phyloP scores from a whole-genome alignment of 2,888 invertebrate species.

The Byasa hedistus region DNA sequence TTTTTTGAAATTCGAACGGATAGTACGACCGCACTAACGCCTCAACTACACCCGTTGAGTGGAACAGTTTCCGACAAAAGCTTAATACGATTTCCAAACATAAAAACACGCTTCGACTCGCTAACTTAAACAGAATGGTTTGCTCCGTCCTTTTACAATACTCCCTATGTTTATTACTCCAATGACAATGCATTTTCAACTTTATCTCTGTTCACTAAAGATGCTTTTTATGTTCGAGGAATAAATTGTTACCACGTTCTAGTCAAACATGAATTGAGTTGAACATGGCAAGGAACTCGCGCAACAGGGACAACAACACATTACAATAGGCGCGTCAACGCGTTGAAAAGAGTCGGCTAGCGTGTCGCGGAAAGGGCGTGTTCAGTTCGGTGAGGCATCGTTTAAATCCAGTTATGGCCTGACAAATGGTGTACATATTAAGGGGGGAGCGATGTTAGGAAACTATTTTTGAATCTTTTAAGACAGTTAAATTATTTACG shows the following conservation, averaged over 20 bases:
- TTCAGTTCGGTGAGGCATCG: slow-evolving; percentile 65
- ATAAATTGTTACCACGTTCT: slow-evolving; percentile 55
- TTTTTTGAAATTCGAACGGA: slow-evolving; percentile 63
- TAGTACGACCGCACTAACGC: slow-evolving; percentile 77
- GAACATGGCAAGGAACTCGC: slow-evolving; percentile 59
- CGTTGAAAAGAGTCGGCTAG: slow-evolving; percentile 48
- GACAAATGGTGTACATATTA: slow-evolving; percentile 80
- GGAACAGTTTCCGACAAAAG: slow-evolving; percentile 80
- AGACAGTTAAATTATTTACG: slow-evolving; percentile 80
- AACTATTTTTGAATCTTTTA: slow-evolving; percentile 81
- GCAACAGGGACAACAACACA: slow-evolving; percentile 52
- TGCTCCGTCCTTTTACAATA: slow-evolving; percentile 68
- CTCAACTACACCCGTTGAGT: slow-evolving; percentile 78
- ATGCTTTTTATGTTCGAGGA: slow-evolving; percentile 35
- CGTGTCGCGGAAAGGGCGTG: slow-evolving; percentile 60
- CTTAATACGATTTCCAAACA: slow-evolving; percentile 80
- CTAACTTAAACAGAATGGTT: slow-evolving; percentile 75
- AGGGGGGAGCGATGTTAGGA: slow-evolving; percentile 78
- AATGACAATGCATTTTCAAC: slow-evolving; percentile 37
- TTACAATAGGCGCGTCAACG: slow-evolving; percentile 21
- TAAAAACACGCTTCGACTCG: slow-evolving; percentile 79
- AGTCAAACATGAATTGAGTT: slow-evolving; percentile 55
- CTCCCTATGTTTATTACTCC: slow-evolving; percentile 52
- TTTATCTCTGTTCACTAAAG: slow-evolving; percentile 26
- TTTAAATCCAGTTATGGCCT: slow-evolving; percentile 80